Percentiles rank a stretch among this genome's conserved stretches.
Conservation (phyloP, 2,113 vertebrate genomes). For the Petroica traversi region DNA sequence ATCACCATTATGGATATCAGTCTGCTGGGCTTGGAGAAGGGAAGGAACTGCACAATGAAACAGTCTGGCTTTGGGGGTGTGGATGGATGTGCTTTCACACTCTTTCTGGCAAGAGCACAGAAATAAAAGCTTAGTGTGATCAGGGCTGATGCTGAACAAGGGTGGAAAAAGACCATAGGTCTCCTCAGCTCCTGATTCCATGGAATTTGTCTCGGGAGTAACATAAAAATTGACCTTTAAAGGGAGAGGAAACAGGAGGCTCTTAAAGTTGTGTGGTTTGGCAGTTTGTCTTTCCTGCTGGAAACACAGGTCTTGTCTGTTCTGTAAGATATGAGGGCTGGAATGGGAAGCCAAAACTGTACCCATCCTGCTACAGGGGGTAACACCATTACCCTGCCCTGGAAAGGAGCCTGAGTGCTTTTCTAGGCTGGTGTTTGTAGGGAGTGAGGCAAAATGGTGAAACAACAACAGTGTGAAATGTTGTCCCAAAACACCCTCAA, state of each 20-base stretch:
- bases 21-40: neutral
- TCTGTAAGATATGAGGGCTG: neutral
- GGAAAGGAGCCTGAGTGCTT: neutral
- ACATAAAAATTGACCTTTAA: constrained; percentile 26
- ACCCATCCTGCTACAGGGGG: neutral
- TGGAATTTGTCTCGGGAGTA: neutral
- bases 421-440: neutral
- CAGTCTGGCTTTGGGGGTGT: neutral
- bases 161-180: neutral
- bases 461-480: neutral
- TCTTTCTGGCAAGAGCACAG: neutral
- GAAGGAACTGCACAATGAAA: neutral
- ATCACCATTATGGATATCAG: neutral
- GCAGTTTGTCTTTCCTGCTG: neutral
- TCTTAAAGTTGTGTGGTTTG: neutral
- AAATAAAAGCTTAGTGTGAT: neutral
- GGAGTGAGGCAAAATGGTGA: neutral
- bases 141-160: neutral
- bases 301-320: neutral
- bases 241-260: neutral
- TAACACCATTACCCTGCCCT: neutral
- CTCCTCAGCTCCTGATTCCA: neutral
- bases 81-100: neutral
- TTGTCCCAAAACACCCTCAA: neutral
- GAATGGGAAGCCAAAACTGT: neutral